Conservation (phyloP, 2,113 vertebrate species). For the Sinosuthora webbiana region DNA sequence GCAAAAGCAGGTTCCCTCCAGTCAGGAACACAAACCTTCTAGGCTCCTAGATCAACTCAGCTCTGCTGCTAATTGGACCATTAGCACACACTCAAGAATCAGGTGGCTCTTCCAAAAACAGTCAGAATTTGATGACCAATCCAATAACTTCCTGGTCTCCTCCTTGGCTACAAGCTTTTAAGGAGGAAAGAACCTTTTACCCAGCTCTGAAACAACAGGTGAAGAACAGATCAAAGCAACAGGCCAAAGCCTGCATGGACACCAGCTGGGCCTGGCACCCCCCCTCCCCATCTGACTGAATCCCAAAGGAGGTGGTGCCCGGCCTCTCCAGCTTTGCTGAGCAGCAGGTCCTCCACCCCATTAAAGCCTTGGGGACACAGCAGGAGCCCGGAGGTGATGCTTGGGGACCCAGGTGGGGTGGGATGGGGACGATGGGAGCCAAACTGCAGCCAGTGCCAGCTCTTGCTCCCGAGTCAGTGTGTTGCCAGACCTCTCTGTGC, state of each 20-base stretch:
- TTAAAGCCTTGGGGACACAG: not conserved
- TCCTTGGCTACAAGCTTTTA: not conserved
- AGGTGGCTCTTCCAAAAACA: not conserved
- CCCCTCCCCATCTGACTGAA: not conserved
- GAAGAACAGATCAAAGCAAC: not conserved
- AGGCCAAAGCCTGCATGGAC: not conserved
- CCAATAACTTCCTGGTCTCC: not conserved
- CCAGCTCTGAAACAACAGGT: not conserved
- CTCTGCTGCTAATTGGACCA: not conserved
- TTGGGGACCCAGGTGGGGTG: not conserved
- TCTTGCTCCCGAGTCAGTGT: not conserved
- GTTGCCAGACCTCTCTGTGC: accelerated
- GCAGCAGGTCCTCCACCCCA: not conserved
- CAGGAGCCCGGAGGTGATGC: not conserved
- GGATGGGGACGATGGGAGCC: not conserved
- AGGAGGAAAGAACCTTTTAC: not conserved
- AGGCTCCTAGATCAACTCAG: not conserved
- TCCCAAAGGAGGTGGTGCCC: not conserved
- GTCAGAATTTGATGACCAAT: not conserved
- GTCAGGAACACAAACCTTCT: not conserved
- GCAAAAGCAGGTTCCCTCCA: not conserved
- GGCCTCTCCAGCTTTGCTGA: not conserved
- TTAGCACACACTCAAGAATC: not conserved
- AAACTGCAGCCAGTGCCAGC: not conserved
- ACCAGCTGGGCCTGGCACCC: not conserved